Conservation (phyloP, 2,888 invertebrate genomes). For the Luperina nickerlii region DNA sequence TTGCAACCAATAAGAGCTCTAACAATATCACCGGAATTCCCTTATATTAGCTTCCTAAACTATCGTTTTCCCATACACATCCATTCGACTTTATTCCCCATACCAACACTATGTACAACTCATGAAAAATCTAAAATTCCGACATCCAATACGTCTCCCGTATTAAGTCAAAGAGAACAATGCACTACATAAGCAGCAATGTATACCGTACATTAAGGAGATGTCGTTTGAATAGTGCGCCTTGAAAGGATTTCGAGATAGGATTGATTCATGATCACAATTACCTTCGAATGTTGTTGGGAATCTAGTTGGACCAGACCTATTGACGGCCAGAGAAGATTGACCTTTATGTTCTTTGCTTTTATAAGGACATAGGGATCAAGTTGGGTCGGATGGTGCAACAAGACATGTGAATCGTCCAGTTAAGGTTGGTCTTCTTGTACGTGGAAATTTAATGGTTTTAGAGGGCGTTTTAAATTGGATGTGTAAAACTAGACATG, state of each 20-base stretch:
- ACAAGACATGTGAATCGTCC: conserved; percentile 65
- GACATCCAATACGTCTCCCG: conserved; percentile 64
- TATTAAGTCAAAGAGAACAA: conserved; percentile 50
- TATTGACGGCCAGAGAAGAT: conserved; percentile 68
- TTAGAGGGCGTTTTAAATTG: conserved; percentile 61
- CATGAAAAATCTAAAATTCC: conserved; percentile 56
- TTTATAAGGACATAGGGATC: conserved; percentile 53
- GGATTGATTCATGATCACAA: conserved; percentile 89
- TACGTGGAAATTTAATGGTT: conserved; percentile 50
- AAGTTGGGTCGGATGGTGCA: conserved; percentile 52
- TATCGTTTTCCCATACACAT: conserved; percentile 76
- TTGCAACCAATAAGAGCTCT: conserved; percentile 77
- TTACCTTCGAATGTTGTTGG: conserved; percentile 86
- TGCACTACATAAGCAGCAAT: conserved; percentile 66
- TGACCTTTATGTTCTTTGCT: conserved; percentile 61
- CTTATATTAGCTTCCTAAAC: conserved; percentile 80
- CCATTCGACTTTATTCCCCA: conserved; percentile 65
- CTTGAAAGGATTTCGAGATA: conserved; percentile 81
- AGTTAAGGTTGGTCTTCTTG: conserved; percentile 60
- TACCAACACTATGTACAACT: conserved; percentile 58
- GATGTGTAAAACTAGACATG: conserved; percentile 71
- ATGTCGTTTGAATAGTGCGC: conserved; percentile 69
- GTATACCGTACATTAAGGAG: conserved; percentile 67
- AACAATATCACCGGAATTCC: conserved; percentile 77
- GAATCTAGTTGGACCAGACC: conserved; percentile 75